Base-by-base conservation (phyloP, 2,888 invertebrate genomes). In the Morpho helenor region DNA sequence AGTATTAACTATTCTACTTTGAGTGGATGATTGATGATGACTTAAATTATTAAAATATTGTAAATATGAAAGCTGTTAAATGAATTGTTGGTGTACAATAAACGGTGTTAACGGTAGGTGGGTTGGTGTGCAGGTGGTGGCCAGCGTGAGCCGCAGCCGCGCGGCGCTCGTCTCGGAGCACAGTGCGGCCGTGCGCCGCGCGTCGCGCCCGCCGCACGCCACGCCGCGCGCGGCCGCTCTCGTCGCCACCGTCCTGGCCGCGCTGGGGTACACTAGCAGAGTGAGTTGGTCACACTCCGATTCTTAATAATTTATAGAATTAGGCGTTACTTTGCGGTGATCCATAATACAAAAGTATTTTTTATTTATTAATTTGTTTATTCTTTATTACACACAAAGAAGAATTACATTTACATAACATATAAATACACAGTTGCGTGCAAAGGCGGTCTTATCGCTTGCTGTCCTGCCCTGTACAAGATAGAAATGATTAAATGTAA, bases 111-210 rank as follows among this genome's bases (percentile, higher is more conserved):
- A 43, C 42, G 22, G 9, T 70, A 89, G 89, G 94, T 97, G 63
- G 93, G 9, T 70, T 88, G 89, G 94, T 97, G 63, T 31, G 9
- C 70, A 89, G 89, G 94, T 97, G 63, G 93, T 97, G 70, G 91
- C 95, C 23, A 94, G 95, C 72, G 91, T 97, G 85, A 94, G 95
- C 7, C 93, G 94, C 66, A 92, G 93, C 62, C 93, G 94, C 66
- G 95, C 95, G 2, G 88, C 93, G 49, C 85, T 95, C 57, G 92
- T 97, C 68, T 90, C 93, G 23, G 95, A 95, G 76, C 95, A 96
- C 80, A 91, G 94, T 56, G 91, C 92, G 55, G 92, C 93, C 55
- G 91, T 97, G 73, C 93, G 93, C 73, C 91, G 93, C 65, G 93
- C 94, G 44, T 93, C 94, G 16, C 77, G 79, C 6, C 70, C 79